Evolutionary conservation across 2,888 invertebrate species (phyloP), one percentile per base, ranked within the genome.

Genomic region (Stratiomys singularior): DNA sequence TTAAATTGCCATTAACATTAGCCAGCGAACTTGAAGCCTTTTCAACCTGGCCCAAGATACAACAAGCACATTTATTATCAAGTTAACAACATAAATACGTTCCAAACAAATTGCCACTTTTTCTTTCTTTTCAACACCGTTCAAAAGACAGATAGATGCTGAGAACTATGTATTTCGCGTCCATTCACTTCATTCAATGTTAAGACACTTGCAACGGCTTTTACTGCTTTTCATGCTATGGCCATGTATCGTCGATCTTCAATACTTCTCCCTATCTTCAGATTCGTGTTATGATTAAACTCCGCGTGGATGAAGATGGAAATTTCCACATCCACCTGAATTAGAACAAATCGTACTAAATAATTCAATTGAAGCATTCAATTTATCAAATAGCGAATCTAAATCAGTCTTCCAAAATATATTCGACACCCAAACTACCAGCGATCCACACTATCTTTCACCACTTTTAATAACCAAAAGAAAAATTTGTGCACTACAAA

Each of bases 1-100:
- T 74, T 74, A 74, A 60, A 74, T 74, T 74, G 44, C 74, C 37
- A 74, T 74, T 74, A 74, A 30, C 74, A 72, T 72, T 27, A 30
- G 60, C 60, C 3, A 9, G 37, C 37, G 37, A 28, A n/a, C 46
- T 47, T 7, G 28, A 30, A 46, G 47, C 21, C 46, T 69, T 25
- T 69, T 69, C 46, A 46, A 69, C 15, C 28, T 15, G 25, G 15
- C 23, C 74, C 30, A 74, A 74, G n/a, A n/a, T n/a, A 74, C 58
- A 3, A 5, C 37, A 37, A 37, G 37, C 37, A 58, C 58, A 60
- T 18, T 74, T 74, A 28, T 56, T 25, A 9, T 7, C 7, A 21
- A 3, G 11, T 69, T 47, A 7, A 15, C 11, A 44, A 44, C 52
- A n/a, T 18, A 13, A 52, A 52, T 52, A 52, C 52, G 52, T n/a